Conservation (phyloP, 2,888 invertebrate genomes). For the Psylliodes chrysocephalus region DNA sequence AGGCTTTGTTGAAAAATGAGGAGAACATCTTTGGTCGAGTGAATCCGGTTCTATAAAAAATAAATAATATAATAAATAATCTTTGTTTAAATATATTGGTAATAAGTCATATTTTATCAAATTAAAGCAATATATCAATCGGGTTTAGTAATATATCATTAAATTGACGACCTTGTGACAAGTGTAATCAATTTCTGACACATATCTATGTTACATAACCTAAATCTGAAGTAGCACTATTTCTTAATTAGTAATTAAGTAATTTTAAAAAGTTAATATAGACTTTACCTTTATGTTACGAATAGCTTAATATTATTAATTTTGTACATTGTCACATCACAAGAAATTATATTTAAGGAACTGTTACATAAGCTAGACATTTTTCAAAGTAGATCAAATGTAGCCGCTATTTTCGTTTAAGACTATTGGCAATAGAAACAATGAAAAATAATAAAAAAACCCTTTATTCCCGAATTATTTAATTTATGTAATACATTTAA, state of each 20-base stretch:
- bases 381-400: neutral
- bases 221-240: too few species aligned
- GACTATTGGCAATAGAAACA: neutral
- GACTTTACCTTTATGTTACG: too few species aligned
- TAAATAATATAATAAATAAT: neutral
- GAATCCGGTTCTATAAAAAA: slow-evolving; percentile 31
- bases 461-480: too few species aligned
- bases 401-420: neutral
- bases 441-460: too few species aligned
- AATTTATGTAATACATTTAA: too few species aligned
- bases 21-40: slow-evolving; percentile 49
- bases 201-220: slow-evolving; percentile 28
- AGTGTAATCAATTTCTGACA: slow-evolving; percentile 11
- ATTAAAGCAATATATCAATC: neutral
- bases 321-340: too few species aligned
- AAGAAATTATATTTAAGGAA: too few species aligned
- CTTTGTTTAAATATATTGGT: neutral
- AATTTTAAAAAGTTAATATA: too few species aligned
- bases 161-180: neutral
- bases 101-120: neutral
- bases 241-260: too few species aligned
- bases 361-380: slow-evolving; percentile 8
- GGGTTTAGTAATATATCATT: slow-evolving; percentile 4
- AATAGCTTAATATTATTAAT: too few species aligned
- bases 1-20: slow-evolving; percentile 53